These are phyloP conservation scores for Euzophera pinguis DNA, from an alignment of 2,888 invertebrate genomes.

Conservation along the genomic window DNA sequence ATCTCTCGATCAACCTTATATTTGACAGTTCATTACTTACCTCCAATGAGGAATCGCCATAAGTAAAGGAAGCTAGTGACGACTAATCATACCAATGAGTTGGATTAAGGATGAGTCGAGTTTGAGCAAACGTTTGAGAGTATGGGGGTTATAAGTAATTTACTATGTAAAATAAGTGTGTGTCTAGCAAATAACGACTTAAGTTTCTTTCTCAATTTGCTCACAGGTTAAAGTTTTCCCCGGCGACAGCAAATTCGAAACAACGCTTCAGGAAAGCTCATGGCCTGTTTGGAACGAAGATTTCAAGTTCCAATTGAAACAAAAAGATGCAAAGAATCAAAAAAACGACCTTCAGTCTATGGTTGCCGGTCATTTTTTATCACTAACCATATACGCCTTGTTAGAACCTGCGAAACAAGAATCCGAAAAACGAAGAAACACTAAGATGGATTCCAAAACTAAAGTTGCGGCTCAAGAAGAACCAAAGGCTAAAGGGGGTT, in stretches of 20 bases:
- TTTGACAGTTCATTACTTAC: too few relatives aligned
- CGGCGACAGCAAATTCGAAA: slow-evolving; percentile 87
- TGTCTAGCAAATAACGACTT: too few relatives aligned
- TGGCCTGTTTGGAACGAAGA: slow-evolving; percentile 91
- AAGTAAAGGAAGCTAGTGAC: too few relatives aligned
- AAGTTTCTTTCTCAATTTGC: background rate
- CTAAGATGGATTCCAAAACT: slow-evolving; percentile 57
- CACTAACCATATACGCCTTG: slow-evolving; percentile 84
- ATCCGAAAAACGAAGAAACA: slow-evolving; percentile 53
- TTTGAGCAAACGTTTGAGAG: too few relatives aligned
- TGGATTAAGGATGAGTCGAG: too few relatives aligned
- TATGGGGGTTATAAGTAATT: too few relatives aligned
- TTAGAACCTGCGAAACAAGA: slow-evolving; percentile 78
- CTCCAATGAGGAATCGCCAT: too few relatives aligned
- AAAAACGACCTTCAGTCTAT: slow-evolving; percentile 76
- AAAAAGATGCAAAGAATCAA: slow-evolving; percentile 74
- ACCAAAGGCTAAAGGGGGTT: slow-evolving; percentile 67
- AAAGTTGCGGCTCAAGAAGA: slow-evolving; percentile 69
- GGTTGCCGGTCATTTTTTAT: slow-evolving; percentile 83
- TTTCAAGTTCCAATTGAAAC: slow-evolving; percentile 83
- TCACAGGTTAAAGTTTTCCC: slow-evolving; percentile 88
- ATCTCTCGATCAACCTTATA: too few relatives aligned
- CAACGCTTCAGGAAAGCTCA: slow-evolving; percentile 85
- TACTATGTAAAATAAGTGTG: too few relatives aligned
- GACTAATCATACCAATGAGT: too few relatives aligned